Evolutionary conservation across 2,888 invertebrate species (phyloP), one percentile per base, ranked within the genome.

Genomic region (Orthosia gothica): DNA sequence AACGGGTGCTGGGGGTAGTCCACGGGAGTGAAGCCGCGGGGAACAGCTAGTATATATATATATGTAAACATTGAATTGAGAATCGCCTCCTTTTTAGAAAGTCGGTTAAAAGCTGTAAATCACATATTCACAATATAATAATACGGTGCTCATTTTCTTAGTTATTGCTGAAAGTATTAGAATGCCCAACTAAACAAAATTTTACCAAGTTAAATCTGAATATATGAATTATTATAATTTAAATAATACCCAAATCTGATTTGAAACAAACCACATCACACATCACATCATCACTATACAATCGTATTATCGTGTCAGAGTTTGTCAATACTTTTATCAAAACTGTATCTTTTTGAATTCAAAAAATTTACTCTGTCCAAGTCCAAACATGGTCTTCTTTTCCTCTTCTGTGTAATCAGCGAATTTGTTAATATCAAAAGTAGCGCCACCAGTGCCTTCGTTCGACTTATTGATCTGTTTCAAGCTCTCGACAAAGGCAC

Each of bases 351-450:
- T 4, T 40, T 40, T 1, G 1, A 55, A 32, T 64, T 13, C 9
- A 2, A 54, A 23, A 67, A 61, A 57, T 0, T 7, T 70, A 86
- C 87, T 87, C 16, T 75, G 66, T 5, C 40, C 40, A 40, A 74
- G 49, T 75, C 91, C 90, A 50, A 50, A 66, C 84, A 89, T 81
- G 2, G 18, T 7, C 58, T 83, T 73, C 5, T 59, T 66, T 61
- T 92, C 90, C 5, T 90, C 89, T 0, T 81, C 76, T 0, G 92
- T 91, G 50, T 89, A 90, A 82, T 93, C 93, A 11, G 93, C 85
- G 15, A 92, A 91, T 71, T 90, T 76, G 49, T 92, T 93, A 40
- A 93, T 88, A 32, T 83, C 92, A 69, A 75, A 92, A 11, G 83
- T 86, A 4, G 91, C 88, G 18, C 64, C 23, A 0, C 74, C 5